These are phyloP conservation scores for Heliconius aoede DNA, from an alignment of 2,888 invertebrate species.

Conservation along the genomic window DNA sequence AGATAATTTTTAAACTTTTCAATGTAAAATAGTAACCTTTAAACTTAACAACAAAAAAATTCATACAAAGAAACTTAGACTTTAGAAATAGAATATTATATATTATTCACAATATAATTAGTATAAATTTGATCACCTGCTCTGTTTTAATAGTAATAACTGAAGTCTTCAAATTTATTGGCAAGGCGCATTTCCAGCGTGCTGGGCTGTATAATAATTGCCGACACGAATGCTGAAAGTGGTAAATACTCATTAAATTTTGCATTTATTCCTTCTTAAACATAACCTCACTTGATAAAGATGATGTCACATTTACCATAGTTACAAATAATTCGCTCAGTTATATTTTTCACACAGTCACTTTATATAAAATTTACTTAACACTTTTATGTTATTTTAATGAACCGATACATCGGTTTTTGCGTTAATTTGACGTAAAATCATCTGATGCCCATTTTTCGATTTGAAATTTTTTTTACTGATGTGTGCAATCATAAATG, in stretches of 20 bases:
- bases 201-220: constrained; percentile 74
- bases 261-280: constrained; percentile 52
- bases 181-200: constrained; percentile 75
- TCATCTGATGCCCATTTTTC: constrained; percentile 47
- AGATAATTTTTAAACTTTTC: constrained; percentile 14
- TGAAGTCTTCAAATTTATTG: constrained; percentile 68
- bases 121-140: constrained; percentile 59
- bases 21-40: constrained; percentile 25
- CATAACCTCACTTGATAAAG: constrained; percentile 61
- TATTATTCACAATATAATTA: not conserved
- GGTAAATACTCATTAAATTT: constrained; percentile 41
- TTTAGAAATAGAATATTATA: not conserved
- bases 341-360: constrained; percentile 19
- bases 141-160: constrained; percentile 64
- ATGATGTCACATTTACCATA: constrained; percentile 43
- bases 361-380: constrained; percentile 46
- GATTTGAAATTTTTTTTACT: constrained; percentile 8
- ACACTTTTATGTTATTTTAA: constrained; percentile 52
- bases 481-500: constrained; percentile 6
- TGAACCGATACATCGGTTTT: constrained; percentile 58
- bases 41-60: not conserved
- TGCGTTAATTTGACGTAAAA: constrained; percentile 60
- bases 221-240: constrained; percentile 78
- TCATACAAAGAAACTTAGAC: not conserved
- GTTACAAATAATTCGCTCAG: constrained; percentile 47